Base-by-base conservation (phyloP, 2,888 invertebrate genomes). In the Labia minor region DNA sequence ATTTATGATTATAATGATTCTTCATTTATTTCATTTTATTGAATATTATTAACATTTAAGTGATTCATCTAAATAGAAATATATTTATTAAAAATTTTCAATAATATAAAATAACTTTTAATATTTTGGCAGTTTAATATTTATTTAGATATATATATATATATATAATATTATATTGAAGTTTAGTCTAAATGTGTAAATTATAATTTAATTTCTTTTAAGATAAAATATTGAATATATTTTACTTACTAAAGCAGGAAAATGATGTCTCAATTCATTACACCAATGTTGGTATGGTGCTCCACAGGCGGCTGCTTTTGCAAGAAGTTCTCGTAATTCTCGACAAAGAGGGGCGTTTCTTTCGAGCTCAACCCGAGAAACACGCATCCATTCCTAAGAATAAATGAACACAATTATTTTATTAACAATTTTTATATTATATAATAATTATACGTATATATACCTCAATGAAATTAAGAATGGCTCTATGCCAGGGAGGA, bases 301-400 rank as follows among this genome's bases (percentile, higher is more conserved):
- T 21, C 82, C 82, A 65, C 82, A 79, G 14, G 79, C 76, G 4
- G 80, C 77, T 65, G 81, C 78, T 72, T 80, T 79, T 69, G 77
- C 76, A 67, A 83, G 76, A 72, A 83, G 82, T 69, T 83, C 82
- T 68, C 79, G 74, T 69, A 82, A 76, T 72, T 83, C 83, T 66
- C 79, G 76, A 66, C 78, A 78, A 63, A 81, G 70, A 6, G 72
- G 70, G 1, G 73, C 69, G 67, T 74, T 73, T 16, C 74, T 74
- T 64, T 77, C 74, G 21, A 76, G 69, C 69, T 76, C 75, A 37
- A 75, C 74, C 61, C 75, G 71, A 3, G 76, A 75, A 19, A 74
- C 72, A 64, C 74, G 72, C 68, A 76, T 69, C 76, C 76, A 76
- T 68, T 76, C 76, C 76, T 76, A 68, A 1, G 68, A 66, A 21